phyloP scores from a whole-genome alignment of 2,113 vertebrate genomes.

The Carassius auratus region DNA sequence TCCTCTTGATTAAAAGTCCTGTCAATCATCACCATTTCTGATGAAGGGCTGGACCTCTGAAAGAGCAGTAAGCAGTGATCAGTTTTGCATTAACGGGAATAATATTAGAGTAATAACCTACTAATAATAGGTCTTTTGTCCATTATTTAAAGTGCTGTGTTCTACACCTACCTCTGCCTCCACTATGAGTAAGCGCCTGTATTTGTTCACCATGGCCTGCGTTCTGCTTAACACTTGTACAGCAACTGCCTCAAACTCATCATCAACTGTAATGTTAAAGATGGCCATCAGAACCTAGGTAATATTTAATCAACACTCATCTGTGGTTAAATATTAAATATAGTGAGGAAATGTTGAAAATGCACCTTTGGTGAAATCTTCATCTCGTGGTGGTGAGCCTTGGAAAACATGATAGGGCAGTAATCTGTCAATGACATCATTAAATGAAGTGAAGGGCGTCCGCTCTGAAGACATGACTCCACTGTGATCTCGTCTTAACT shows the following conservation, averaged over 20 bases:
- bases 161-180: conserved; percentile 87
- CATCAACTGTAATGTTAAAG: conserved; percentile 50
- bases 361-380: conserved; percentile 82
- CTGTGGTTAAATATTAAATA: neutral
- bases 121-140: neutral
- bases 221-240: conserved; percentile 91
- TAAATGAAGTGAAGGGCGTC: conserved; percentile 82
- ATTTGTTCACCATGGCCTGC: conserved; percentile 96
- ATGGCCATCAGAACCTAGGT: neutral
- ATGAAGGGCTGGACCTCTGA: conserved; percentile 91
- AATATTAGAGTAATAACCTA: neutral
- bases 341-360: conserved; percentile 1
- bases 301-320: neutral
- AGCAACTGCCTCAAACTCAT: conserved; percentile 90
- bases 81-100: neutral
- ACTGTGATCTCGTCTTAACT: conserved; percentile 85
- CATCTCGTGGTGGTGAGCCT: conserved; percentile 83
- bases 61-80: conserved; percentile 2
- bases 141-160: neutral
- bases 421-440: conserved; percentile 85
- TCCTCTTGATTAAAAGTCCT: conserved; percentile 98
- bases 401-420: conserved; percentile 95
- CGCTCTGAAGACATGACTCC: conserved; percentile 81
- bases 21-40: conserved; percentile 98
- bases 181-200: conserved; percentile 91